phyloP scores from a whole-genome alignment of 2,113 vertebrate genomes.

The Rhinolophus sinicus region DNA sequence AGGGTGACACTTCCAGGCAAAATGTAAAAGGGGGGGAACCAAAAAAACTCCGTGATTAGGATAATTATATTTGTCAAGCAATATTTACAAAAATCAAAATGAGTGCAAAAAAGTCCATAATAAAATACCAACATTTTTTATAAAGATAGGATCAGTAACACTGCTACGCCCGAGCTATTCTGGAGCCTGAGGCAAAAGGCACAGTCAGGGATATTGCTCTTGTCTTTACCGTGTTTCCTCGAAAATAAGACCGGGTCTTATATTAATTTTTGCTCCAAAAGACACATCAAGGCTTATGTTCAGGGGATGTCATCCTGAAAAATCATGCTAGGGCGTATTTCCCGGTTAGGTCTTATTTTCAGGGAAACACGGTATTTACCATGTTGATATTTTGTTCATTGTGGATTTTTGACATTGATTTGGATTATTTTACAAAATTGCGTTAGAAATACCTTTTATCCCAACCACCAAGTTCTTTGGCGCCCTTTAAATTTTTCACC shows the following conservation, averaged over 20 bases:
- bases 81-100: background rate
- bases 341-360: too few species aligned
- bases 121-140: background rate
- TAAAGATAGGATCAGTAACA: background rate
- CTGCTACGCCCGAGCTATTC: rapidly evolving
- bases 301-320: too few species aligned
- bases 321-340: too few species aligned
- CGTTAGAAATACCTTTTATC: background rate
- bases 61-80: background rate
- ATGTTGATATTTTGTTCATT: background rate
- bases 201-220: background rate
- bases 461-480: background rate
- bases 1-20: background rate
- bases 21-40: background rate
- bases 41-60: background rate
- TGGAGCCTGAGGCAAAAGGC: background rate
- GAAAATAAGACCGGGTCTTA: too few species aligned
- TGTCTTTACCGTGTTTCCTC: background rate
- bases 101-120: background rate
- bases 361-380: background rate
- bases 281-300: too few species aligned
- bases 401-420: background rate
- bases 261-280: too few species aligned
- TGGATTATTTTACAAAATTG: background rate
- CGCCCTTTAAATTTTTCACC: background rate